Base-by-base conservation (phyloP, 2,888 invertebrate species). In the Cryptocheilus praepositus region DNA sequence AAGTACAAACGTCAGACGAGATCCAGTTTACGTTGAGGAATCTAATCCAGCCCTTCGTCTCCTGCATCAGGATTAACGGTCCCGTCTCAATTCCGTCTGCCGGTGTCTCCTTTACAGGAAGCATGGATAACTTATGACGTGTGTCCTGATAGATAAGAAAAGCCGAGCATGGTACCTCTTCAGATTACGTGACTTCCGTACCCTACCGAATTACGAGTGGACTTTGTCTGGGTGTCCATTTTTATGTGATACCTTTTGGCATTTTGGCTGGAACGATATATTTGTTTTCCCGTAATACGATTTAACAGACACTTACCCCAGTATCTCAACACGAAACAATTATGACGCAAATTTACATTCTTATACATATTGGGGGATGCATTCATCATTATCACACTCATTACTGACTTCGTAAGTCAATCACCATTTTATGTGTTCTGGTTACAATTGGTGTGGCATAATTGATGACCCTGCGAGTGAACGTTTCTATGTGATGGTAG, bases 1-100 rank as follows among this genome's bases (percentile, higher is more conserved):
- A 76, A 73, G 67, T 63, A 68, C 54, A 58, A 2, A 36, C 11
- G 36, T 36, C 36, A 11, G 36, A 4, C 66, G 65, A 63, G 70
- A 69, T 61, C 51, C 51, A 56, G 57, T 63, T 54, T 56, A 60
- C 54, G 49, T 11, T 49, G 61, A 36, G 11, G 36, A 66, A 77
- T 77, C 66, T 74, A 70, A 74, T 72, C 66, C 66, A 66, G 19
- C 28, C 56, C 13, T 49, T 25, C 16, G 19, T 53, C 64, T 63
- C 54, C 62, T 63, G 19, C 65, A 55, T 64, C 43, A 52, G 45
- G 68, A 77, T 77, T 72, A 78, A 74, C 65, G 64, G 64, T 58
- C 55, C 57, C 59, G 61, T 61, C 61, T 57, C 63, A 65, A 62
- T 70, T 65, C 36, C 54, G 54, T 19, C 36, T 28, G 46, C 53